Conservation (phyloP, 2,113 vertebrate genomes). For the Ctenodactylus gundi region DNA sequence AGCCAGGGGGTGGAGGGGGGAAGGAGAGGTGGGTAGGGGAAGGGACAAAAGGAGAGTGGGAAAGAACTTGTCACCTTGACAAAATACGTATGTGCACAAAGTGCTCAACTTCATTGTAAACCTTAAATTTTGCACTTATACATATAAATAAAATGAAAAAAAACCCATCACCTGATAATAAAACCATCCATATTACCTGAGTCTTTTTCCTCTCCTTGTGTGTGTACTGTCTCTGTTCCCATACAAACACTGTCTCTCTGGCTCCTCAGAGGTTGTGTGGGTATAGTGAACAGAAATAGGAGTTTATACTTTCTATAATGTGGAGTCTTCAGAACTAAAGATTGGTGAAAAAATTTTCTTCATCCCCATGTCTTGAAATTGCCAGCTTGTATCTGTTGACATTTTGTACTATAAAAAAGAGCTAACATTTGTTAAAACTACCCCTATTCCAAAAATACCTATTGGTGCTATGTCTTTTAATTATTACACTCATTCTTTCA, state of each 20-base stretch:
- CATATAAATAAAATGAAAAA: too few species aligned
- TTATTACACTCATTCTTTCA: not conserved
- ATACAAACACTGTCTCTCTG: not conserved
- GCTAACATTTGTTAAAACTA: not conserved
- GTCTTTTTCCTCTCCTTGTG: not conserved
- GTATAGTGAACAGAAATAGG: not conserved
- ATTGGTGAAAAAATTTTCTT: not conserved
- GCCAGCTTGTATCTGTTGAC: not conserved
- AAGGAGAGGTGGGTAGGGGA: too few species aligned
- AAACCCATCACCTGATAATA: not conserved
- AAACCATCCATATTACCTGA: not conserved
- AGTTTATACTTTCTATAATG: constrained; percentile 2
- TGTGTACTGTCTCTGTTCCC: not conserved
- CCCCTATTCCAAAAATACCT: not conserved
- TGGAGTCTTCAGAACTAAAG: not conserved
- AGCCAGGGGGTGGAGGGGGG: too few species aligned
- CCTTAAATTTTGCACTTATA: too few species aligned
- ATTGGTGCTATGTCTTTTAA: not conserved
- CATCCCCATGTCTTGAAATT: not conserved
- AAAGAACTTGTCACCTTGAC: too few species aligned
- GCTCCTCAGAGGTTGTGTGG: not conserved
- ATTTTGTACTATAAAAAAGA: not conserved
- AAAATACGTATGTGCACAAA: too few species aligned
- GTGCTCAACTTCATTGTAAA: too few species aligned
- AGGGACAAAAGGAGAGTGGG: too few species aligned